phyloP scores from a whole-genome alignment of 2,888 invertebrate species.

The Erebia ligea region DNA sequence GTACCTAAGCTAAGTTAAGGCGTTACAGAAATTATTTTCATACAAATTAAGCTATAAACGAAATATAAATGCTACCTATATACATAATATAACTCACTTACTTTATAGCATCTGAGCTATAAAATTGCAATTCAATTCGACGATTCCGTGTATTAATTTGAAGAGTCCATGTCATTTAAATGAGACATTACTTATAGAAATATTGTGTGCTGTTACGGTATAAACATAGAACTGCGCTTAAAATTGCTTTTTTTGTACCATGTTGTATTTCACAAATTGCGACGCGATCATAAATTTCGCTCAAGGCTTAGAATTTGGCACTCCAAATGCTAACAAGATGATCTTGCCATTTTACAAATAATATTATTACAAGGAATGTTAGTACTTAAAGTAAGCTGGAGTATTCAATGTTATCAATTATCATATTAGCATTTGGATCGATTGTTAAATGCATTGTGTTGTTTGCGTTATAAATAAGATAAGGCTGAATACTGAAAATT shows the following conservation, averaged over 20 bases:
- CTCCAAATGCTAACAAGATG: neutral
- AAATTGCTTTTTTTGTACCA: neutral
- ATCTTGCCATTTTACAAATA: too few species aligned
- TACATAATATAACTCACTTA: neutral
- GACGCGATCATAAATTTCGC: neutral
- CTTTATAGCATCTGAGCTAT: neutral
- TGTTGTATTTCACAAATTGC: neutral
- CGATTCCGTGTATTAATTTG: neutral
- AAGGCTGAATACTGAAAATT: neutral
- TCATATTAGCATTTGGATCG: neutral
- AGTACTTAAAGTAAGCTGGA: neutral
- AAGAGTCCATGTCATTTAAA: conserved; percentile 3
- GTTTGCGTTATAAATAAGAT: neutral
- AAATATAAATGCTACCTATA: neutral
- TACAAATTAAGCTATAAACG: neutral
- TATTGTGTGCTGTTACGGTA: conserved; percentile 9
- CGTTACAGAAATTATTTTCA: neutral
- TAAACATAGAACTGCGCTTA: neutral
- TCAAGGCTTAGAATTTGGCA: neutral
- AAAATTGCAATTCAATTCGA: neutral
- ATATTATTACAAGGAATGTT: too few species aligned
- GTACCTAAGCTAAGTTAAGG: too few species aligned
- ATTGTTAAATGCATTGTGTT: neutral
- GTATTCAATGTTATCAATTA: neutral
- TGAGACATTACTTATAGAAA: conserved; percentile 5